A percentile compares a stretch with the other conserved stretches of the same genome.
Conservation (phyloP, 2,113 vertebrate species). For the Cheirogaleus medius region DNA sequence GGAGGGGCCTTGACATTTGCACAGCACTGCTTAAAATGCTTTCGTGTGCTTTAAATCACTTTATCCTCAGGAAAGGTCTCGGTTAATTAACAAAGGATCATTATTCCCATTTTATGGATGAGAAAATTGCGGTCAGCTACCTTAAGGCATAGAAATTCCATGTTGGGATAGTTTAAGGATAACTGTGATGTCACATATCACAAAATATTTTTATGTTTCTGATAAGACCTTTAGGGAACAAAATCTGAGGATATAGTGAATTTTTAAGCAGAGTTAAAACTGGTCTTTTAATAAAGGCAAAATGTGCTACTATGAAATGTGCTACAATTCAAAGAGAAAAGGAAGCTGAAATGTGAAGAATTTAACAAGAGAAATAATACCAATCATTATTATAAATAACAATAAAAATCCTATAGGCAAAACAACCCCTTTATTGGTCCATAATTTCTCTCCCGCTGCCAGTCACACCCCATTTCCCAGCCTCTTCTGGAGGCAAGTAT, state of each 20-base stretch:
- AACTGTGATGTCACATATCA: neutral
- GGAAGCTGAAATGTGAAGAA: neutral
- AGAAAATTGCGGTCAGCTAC: slow-evolving; percentile 26
- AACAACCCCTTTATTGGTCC: neutral
- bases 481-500: neutral
- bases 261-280: slow-evolving; percentile 14
- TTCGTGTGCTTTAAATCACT: slow-evolving; percentile 6
- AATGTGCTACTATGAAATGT: neutral
- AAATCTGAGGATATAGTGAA: neutral
- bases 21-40: neutral
- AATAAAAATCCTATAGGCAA: neutral
- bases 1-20: neutral
- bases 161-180: neutral
- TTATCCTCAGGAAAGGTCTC: neutral
- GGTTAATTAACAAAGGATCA: neutral
- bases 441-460: neutral
- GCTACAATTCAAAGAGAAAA: slow-evolving; percentile 26
- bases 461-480: neutral
- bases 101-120: slow-evolving; percentile 13
- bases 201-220: neutral
- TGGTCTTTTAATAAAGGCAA: slow-evolving; percentile 9
- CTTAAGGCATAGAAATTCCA: neutral
- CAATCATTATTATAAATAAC: neutral
- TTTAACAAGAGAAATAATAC: slow-evolving; percentile 7
- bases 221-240: neutral